Base-by-base conservation (phyloP, 1,140 invertebrate species). In the Drosophila nikananu region DNA sequence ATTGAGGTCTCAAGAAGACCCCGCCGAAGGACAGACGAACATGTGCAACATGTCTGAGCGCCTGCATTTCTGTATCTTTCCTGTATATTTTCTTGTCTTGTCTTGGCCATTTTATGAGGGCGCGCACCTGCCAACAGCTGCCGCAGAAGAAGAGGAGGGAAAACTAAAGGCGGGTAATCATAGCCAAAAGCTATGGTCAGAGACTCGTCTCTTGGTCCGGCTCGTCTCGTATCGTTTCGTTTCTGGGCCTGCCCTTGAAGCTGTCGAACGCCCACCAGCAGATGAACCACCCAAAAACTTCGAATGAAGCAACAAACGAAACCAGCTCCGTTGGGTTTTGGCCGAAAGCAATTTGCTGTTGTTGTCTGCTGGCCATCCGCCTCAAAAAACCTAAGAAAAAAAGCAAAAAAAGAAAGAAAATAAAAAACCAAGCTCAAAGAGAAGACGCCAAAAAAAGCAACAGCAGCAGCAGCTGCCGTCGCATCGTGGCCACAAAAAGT, bases 91-190 rank as follows among this genome's bases (percentile, higher is more conserved):
- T 25, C 44, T 46, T 13, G 44, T 63, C 35, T 48, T 66, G 70
- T 55, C 41, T 46, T 78, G 77, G 59, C 42, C 67, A 63, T 55
- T 89, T 90, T 90, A 89, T 84, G 84, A 89, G 84, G 84, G 84
- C 84, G 84, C 84, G 84, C 84, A 89, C 84, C 84, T 89, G 84
- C 84, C 86, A 90, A 81, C 84, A 87, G 84, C 84, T 87, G 83
- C 83, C 77, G 32, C 57, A n/a, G 35, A 44, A 25, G 49, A 63
- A 39, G 39, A 62, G 32, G 55, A 46, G 39, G 46, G 70, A 48
- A 32, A 71, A 25, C n/a, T 39, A 55, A 44, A 64, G 61, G 61
- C 73, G 83, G 64, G 67, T 35, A 71, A 84, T 80, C 81, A 84
- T 83, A 83, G 81, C 78, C 81, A 89, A 87, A 87, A 89, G 83